Evolutionary conservation across 2,797 vertebrate species (phyloP).

Genomic region (Agapornis canus): DNA sequence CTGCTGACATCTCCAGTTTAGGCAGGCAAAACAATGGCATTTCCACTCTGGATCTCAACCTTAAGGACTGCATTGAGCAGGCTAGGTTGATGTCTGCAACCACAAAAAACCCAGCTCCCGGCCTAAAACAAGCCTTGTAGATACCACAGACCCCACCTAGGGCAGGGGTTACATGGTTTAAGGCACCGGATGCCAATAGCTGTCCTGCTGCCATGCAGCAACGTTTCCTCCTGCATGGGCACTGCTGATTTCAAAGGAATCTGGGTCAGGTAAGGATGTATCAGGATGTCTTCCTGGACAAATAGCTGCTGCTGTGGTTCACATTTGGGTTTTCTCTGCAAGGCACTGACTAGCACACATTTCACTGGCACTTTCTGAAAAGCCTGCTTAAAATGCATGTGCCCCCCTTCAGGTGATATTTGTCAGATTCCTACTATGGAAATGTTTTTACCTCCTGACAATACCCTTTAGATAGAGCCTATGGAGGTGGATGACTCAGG

Average conservation of each 20-base stretch:
- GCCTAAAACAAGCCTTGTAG: not conserved
- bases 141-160: not conserved
- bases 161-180: fast-evolving
- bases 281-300: not conserved
- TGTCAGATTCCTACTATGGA: constrained; percentile 35
- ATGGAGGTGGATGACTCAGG: constrained; percentile 62
- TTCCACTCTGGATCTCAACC: not conserved
- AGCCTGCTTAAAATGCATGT: not conserved
- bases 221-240: not conserved
- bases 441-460: constrained; percentile 59
- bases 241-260: not conserved
- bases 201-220: not conserved
- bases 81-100: not conserved
- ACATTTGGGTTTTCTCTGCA: not conserved
- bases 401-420: constrained; percentile 41
- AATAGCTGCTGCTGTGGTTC: not conserved
- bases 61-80: not conserved
- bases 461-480: constrained; percentile 47
- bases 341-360: not conserved
- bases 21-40: not conserved
- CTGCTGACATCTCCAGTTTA: not conserved
- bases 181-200: not conserved
- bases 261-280: not conserved
- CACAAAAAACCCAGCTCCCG: not conserved
- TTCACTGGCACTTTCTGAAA: not conserved